Conservation (phyloP, 2,888 invertebrate species). For the Terebella lapidaria region DNA sequence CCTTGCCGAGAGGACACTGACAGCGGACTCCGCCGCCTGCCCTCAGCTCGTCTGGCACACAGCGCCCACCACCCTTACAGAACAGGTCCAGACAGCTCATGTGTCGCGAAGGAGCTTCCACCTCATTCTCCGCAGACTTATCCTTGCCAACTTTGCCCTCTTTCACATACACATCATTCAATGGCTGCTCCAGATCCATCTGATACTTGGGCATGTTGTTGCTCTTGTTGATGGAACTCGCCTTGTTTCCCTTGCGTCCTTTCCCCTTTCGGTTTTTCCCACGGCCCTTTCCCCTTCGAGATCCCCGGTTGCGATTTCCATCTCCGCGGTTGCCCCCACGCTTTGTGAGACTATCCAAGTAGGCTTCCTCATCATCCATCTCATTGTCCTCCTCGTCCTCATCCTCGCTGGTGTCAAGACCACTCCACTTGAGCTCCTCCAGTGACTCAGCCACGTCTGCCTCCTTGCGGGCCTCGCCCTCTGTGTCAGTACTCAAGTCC, state of each 20-base stretch:
- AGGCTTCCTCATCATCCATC: not conserved
- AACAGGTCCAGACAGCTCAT: constrained; percentile 16
- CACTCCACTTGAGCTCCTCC: not conserved
- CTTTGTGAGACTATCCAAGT: not conserved
- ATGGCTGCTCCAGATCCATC: not conserved
- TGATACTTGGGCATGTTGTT: not conserved
- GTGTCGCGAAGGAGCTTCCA: not conserved
- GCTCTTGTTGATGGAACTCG: not conserved
- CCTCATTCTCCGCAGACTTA: not conserved
- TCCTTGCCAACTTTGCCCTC: not conserved
- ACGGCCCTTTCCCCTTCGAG: not conserved
- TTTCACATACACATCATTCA: not conserved
- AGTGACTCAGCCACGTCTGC: not conserved
- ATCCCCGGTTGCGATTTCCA: not conserved
- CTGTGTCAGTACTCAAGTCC: not conserved
- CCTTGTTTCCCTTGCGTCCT: not conserved
- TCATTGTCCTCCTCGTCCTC: not conserved
- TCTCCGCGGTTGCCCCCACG: not conserved
- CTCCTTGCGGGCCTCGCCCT: not conserved
- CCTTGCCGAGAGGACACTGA: constrained; percentile 83
- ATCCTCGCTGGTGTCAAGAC: not conserved
- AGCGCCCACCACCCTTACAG: constrained; percentile 23
- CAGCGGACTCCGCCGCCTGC: constrained; percentile 56
- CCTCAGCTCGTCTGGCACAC: constrained; percentile 34
- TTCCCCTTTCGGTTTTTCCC: not conserved